Conservation (phyloP, 2,113 vertebrate species). For the Cryptomyrus ogoouensis region DNA sequence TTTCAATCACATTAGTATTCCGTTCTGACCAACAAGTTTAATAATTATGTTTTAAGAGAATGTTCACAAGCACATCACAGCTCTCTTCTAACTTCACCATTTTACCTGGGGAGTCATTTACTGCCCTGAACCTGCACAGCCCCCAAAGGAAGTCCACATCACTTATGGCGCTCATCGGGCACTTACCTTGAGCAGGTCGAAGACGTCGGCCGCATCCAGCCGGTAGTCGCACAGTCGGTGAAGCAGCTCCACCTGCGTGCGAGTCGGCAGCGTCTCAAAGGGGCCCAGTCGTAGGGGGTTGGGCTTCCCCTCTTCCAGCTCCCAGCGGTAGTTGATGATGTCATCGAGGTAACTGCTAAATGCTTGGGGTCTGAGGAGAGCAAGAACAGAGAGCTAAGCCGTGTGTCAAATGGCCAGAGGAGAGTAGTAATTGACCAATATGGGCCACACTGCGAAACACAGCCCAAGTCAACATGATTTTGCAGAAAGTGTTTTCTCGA, state of each 20-base stretch:
- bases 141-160: not conserved
- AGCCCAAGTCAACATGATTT: not conserved
- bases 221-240: slow-evolving; percentile 95
- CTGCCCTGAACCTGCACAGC: not conserved
- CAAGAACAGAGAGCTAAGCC: not conserved
- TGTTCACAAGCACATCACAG: not conserved
- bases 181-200: slow-evolving; percentile 89
- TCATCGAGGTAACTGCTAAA: slow-evolving; percentile 92
- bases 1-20: not conserved
- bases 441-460: not conserved
- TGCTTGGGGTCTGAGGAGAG: slow-evolving; percentile 67
- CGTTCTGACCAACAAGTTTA: not conserved
- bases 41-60: not conserved
- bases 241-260: slow-evolving; percentile 84
- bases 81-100: not conserved
- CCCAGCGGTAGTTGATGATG: slow-evolving; percentile 97
- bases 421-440: not conserved
- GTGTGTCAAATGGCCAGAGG: not conserved
- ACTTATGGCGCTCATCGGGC: not conserved
- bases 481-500: not conserved
- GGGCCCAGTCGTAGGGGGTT: slow-evolving; percentile 77
- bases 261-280: slow-evolving; percentile 78
- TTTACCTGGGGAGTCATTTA: not conserved
- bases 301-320: slow-evolving; percentile 91
- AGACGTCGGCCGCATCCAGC: slow-evolving; percentile 92